A percentile compares a stretch with the other conserved stretches of the same genome.
Evolutionary conservation across 30 jellyfish, hydroid and myxozoan species (phyloP).

Genomic region (Cassiopea xamachana): DNA sequence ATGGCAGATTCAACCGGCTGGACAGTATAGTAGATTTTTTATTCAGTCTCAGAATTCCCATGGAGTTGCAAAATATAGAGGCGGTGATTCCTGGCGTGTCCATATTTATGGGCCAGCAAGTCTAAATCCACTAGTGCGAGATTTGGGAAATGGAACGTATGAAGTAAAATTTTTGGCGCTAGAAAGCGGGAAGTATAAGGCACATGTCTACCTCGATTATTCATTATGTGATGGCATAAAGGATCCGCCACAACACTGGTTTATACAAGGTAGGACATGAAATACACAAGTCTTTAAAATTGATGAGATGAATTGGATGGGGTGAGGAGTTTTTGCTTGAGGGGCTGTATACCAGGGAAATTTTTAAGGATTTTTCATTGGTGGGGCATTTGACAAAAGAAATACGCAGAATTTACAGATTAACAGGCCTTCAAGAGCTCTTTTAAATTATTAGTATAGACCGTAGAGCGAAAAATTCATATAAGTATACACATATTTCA

Average conservation of each 20-base stretch:
- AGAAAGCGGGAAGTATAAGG: slow-evolving; percentile 76
- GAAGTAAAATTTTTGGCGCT: slow-evolving; percentile 84
- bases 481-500: too few relatives aligned
- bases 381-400: too few relatives aligned
- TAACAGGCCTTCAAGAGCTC: too few relatives aligned
- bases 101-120: slow-evolving; percentile 81
- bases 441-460: too few relatives aligned
- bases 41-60: slow-evolving; percentile 85
- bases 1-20: slow-evolving; percentile 92
- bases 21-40: slow-evolving; percentile 85
- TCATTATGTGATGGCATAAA: slow-evolving; percentile 95
- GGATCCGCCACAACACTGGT: slow-evolving; percentile 98
- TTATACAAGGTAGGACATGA: slow-evolving; percentile 71
- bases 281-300: background rate
- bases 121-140: slow-evolving; percentile 67
- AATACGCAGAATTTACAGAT: too few relatives aligned
- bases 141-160: slow-evolving; percentile 90
- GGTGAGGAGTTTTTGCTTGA: too few relatives aligned
- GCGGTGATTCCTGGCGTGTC: slow-evolving; percentile 97
- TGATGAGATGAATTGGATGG: background rate
- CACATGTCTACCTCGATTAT: slow-evolving; percentile 78
- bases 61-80: slow-evolving; percentile 57
- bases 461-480: too few relatives aligned
- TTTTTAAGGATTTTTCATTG: too few relatives aligned
- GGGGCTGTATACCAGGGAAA: too few relatives aligned